Base-by-base conservation (phyloP, 2,113 vertebrate genomes). In the Oncorhynchus gorbuscha region DNA sequence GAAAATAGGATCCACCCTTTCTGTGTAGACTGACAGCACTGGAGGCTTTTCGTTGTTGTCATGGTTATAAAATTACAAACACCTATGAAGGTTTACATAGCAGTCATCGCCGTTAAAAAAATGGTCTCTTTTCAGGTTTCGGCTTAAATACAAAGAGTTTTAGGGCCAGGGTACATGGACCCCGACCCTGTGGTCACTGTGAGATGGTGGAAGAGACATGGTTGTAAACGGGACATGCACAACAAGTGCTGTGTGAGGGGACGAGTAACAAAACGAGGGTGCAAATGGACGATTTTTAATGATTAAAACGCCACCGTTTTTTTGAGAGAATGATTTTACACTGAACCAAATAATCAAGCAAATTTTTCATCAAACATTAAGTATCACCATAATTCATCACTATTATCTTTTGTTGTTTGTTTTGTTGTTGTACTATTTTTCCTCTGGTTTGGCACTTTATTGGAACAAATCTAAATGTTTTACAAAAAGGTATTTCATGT, bases 31-130 rank as follows among this genome's bases (percentile, higher is more conserved):
- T 81, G 86, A 84, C 86, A 91, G 88, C 87, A 91, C 88, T 90
- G 88, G 86, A 92, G 91, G 89, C 89, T 89, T 77, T 68, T 89
- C 86, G 88, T 90, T 89, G 89, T 92, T 92, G 85, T 91, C 87
- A 93, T 88, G 88, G 84, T 93, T 94, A 97, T 95, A 99, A 98
- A 98, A 98, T 98, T 97, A 98, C 96, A 98, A 98, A 98, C 92
- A 92, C 95, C 94, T 95, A 95, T 95, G 93, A 94, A 95, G 96
- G 93, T 95, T 92, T 93, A 95, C 91, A 90, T 93, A 94, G 93
- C 93, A 94, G 94, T 93, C 95, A 92, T 95, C 93, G 90, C 93
- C 94, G 90, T 95, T 91, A 95, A 96, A 97, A 96, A 96, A 95
- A 95, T 84, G 91, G 90, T 93, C 83, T 91, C 82, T 85, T 92